phyloP scores from a whole-genome alignment of 2,797 vertebrate genomes.

The Callimico goeldii region DNA sequence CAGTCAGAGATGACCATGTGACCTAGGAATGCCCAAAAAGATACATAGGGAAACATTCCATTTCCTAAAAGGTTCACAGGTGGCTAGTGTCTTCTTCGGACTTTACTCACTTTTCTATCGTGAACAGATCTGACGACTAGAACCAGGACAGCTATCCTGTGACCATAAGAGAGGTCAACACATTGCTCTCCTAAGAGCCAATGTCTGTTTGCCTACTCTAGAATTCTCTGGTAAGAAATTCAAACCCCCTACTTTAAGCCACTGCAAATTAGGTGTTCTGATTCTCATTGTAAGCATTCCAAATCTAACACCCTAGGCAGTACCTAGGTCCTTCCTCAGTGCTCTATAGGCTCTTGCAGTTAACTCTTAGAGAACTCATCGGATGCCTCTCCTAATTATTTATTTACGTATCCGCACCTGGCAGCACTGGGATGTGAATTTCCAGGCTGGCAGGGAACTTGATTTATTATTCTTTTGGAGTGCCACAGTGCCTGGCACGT shows the following conservation, averaged over 20 bases:
- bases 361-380: background rate
- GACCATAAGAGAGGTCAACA: background rate
- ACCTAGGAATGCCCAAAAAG: background rate
- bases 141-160: background rate
- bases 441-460: background rate
- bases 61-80: background rate
- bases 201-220: background rate
- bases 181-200: background rate
- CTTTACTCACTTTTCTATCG: background rate
- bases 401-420: slow-evolving; percentile 36
- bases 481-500: background rate
- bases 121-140: background rate
- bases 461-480: background rate
- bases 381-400: background rate
- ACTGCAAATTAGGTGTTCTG: background rate
- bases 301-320: background rate
- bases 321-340: background rate
- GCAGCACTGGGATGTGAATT: background rate
- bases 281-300: background rate
- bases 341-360: background rate
- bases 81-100: background rate
- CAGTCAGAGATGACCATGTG: background rate
- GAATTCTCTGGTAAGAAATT: background rate
- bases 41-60: background rate
- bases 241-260: background rate